Base-by-base conservation (phyloP, 1,140 invertebrate genomes). In the Grapholita molesta region DNA sequence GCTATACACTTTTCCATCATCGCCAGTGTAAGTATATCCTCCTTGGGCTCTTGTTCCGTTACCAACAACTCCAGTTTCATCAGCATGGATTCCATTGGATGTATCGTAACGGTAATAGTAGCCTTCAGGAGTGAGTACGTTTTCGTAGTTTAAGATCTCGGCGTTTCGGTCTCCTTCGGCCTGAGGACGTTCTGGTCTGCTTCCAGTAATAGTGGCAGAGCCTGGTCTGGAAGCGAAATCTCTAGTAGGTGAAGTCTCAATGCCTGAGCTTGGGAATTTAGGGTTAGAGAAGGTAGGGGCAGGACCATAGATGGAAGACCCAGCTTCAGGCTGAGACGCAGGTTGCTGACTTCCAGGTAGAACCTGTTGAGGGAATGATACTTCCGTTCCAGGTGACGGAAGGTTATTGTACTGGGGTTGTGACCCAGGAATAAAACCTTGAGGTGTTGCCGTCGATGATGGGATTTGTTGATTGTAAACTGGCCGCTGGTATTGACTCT, bases 61-160 rank as follows among this genome's bases (percentile, higher is more conserved):
- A n/a, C 85, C 71, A 70, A 91, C 69, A 6, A 77, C 81, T 1
- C 94, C 95, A 68, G 78, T 90, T 83, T 95, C 94, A 68, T 94
- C 81, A 3, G 85, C 93, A 38, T 92, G 83, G 52, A 95, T 95
- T 23, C 94, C 94, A 78, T 96, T 94, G 0, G 89, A 94, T 3
- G 94, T 94, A 75, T 95, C 94, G 83, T 92, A 95, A 70, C 81
- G 82, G 77, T 95, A 94, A 70, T 85, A 90, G 68, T 93, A 92
- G 3, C 94, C 93, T 71, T 94, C 94, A 1, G 93, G 92, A 70
- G 93, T 92, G 0, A 94, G 83, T 57, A 72, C n/a, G 53, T 83
- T 88, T 12, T 88, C 76, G 42, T 89, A 86, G 65, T 83, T 86
- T 0, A 89, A 18, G 24, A 85, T 83, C 2, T 74, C 35, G 30